Evolutionary conservation across 37 sponge, comb jelly and placozoan genomes (phyloP).

Genomic region (Geodia barretti): DNA sequence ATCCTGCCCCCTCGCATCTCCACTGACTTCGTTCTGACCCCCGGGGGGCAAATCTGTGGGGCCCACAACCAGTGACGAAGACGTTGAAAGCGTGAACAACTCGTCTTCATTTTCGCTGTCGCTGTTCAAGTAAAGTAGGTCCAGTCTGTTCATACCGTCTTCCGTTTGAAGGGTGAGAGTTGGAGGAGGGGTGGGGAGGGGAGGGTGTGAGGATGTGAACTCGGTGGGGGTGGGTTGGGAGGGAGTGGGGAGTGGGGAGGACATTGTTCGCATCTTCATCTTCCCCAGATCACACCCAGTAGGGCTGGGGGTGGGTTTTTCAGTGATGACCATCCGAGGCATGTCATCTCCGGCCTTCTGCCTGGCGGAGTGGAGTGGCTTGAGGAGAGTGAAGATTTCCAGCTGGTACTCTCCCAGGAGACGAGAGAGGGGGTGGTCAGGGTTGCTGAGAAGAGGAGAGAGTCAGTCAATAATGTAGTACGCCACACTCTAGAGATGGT

Average conservation of each 20-base stretch:
- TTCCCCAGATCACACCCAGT: too few relatives aligned
- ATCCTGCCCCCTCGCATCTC: not conserved
- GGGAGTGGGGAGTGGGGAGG: not conserved
- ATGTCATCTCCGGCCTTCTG: conserved; percentile 50
- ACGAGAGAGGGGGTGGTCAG: conserved; percentile 72
- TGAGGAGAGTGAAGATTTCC: conserved; percentile 45
- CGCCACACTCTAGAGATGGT: not conserved
- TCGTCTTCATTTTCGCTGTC: conserved; percentile 21
- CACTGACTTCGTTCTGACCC: not conserved
- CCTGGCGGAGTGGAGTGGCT: conserved; percentile 38
- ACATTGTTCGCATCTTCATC: too few relatives aligned
- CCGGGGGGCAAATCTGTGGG: not conserved
- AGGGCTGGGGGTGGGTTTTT: too few relatives aligned
- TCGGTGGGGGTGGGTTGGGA: not conserved
- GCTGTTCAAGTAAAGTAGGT: conserved; percentile 20
- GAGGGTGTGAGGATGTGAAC: not conserved
- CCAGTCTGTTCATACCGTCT: conserved; percentile 1
- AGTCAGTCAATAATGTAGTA: not conserved
- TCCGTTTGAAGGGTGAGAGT: not conserved
- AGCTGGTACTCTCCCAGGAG: conserved; percentile 77
- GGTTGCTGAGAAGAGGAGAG: conserved; percentile 33
- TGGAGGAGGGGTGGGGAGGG: not conserved
- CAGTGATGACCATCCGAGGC: conserved; percentile 39
- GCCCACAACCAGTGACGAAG: not conserved
- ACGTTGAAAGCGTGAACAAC: too few relatives aligned